Evolutionary conservation across 2,888 invertebrate genomes (phyloP), one percentile per base, ranked within the genome.

Genomic region (Netelia inedita): DNA sequence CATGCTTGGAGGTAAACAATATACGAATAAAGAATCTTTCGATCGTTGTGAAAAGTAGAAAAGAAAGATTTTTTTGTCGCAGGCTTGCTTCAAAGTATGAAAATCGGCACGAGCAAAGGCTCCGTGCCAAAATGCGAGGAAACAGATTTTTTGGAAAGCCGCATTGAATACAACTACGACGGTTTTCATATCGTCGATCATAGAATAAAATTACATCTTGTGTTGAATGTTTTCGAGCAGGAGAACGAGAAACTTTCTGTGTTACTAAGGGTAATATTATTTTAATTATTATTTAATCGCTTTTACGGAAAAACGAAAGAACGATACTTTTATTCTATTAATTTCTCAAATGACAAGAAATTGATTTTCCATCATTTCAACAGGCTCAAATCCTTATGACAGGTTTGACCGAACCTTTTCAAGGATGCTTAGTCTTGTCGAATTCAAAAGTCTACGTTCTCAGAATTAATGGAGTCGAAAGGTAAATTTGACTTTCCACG

Each of bases 181-280:
- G 94, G 95, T 88, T 95, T 95, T 76, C 93, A 93, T 81, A 94
- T 94, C 86, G 93, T 95, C 19, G 96, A 96, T 92, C 95, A 95
- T 88, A 94, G 95, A 68, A 92, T 96, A n/a, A 95, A 95, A 89
- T 91, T 95, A 2, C 95, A 95, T 89, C 94, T 96, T 53, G 95
- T 95, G 89, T 93, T 95, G 86, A 94, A 93, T 82, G 93, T 95
- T 88, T 95, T 96, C 87, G 94, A 95, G 85, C 94, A 95, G 83
- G 93, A 94, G 79, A 94, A 94, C 43, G 95, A 95, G 90, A 94
- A 95, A 81, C 94, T 95, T 6, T 94, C 95, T 71, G 94, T 95
- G 92, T 89, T 95, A 68, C 92, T 94, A 1, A 94, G 94, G 87
- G 95, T 95, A 82, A 92, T 91, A 61, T 76, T 61, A 23, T 63